A percentile compares a stretch with the other conserved stretches of the same genome.
Conservation (phyloP, 2,797 vertebrate genomes). For the Halcyon smyrnensis region DNA sequence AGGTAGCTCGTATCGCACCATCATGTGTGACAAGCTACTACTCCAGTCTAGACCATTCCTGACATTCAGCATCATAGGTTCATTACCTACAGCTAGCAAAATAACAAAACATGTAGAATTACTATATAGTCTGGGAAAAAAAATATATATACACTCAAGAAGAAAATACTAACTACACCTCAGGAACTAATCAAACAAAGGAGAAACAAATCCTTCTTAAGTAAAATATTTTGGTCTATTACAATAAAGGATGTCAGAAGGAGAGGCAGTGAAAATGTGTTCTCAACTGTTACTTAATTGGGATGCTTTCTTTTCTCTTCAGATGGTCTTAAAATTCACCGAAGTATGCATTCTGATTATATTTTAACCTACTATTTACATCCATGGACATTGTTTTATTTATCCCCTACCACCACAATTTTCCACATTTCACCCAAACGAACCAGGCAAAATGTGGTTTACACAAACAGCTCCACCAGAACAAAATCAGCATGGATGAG, state of each 20-base stretch:
- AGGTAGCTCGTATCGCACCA: not conserved
- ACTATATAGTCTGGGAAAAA: not conserved
- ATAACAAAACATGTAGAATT: not conserved
- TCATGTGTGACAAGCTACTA: not conserved
- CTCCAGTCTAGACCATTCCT: not conserved
- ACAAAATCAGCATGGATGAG: not conserved
- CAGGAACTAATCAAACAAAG: not conserved
- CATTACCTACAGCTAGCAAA: not conserved
- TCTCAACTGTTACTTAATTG: not conserved
- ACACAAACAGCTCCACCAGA: not conserved
- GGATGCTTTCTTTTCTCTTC: not conserved
- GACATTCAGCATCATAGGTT: not conserved
- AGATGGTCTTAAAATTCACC: not conserved
- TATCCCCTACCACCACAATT: not conserved
- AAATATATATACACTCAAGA: not conserved
- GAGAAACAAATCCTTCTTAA: not conserved
- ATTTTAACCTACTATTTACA: not conserved
- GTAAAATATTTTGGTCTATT: not conserved
- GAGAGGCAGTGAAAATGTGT: not conserved
- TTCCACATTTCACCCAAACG: not conserved
- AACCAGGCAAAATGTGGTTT: not conserved
- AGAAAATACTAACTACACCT: not conserved
- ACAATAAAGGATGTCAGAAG: not conserved
- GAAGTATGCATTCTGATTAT: not conserved
- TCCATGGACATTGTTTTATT: not conserved